These are phyloP conservation scores for Cricetomys ansorgei DNA, from an alignment of 2,113 vertebrate genomes.

Conservation along the genomic window DNA sequence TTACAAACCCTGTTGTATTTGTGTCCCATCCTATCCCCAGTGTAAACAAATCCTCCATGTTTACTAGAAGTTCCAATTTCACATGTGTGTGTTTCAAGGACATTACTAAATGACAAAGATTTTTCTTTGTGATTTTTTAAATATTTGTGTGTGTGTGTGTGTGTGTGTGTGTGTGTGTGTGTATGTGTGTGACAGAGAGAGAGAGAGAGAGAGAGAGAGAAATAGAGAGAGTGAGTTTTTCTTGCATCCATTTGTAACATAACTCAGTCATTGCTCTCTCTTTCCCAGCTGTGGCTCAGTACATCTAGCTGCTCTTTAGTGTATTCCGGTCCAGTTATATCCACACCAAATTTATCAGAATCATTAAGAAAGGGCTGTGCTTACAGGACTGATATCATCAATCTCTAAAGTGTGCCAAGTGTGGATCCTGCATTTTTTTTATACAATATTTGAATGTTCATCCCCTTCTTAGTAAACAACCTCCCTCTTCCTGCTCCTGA, in stretches of 20 bases:
- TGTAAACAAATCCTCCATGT: too few species aligned
- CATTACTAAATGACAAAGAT: constrained; percentile 41
- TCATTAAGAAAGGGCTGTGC: neutral
- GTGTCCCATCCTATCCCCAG: accelerated
- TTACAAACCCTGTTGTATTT: neutral
- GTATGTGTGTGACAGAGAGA: neutral
- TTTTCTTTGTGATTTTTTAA: too few species aligned
- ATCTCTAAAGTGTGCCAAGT: neutral
- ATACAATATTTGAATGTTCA: neutral
- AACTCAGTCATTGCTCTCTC: accelerated
- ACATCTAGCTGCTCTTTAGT: accelerated
- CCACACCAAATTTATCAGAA: accelerated
- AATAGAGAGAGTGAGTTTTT: neutral
- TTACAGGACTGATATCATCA: accelerated
- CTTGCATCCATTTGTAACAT: too few species aligned
- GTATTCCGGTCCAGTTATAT: accelerated
- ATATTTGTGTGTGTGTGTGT: too few species aligned
- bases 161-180: neutral
- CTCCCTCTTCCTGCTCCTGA: neutral
- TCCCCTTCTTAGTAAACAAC: neutral
- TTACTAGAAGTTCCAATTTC: neutral
- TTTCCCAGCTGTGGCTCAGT: neutral
- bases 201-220: neutral
- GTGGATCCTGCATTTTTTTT: neutral
- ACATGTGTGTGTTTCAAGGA: accelerated